Evolutionary conservation across 2,113 vertebrate species (phyloP).

Genomic region (Cebus imitator): DNA sequence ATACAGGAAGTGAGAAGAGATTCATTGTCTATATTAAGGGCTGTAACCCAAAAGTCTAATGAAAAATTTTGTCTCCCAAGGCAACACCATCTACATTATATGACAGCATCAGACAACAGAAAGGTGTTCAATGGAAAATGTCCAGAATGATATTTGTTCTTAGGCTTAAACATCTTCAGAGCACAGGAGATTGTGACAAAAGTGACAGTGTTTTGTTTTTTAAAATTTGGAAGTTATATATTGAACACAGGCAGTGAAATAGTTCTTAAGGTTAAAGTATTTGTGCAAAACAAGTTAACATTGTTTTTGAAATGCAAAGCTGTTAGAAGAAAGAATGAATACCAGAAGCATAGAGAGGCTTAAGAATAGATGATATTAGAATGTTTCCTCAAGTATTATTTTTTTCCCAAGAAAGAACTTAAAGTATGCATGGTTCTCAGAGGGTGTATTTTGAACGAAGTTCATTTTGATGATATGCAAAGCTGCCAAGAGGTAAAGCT

Average conservation of each 20-base stretch:
- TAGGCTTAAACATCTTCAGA: not conserved
- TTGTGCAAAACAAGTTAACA: constrained; percentile 17
- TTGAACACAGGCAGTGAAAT: not conserved
- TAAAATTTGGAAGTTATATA: not conserved
- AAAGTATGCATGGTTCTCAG: not conserved
- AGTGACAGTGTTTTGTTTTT: not conserved
- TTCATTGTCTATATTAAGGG: not conserved
- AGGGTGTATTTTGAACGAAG: not conserved
- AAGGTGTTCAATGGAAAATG: not conserved
- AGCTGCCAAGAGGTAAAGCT: not conserved
- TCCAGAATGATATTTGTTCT: not conserved
- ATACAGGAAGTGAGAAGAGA: not conserved
- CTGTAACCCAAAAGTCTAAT: not conserved
- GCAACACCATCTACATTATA: not conserved
- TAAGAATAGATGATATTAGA: not conserved
- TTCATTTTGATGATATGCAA: not conserved
- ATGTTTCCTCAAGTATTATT: not conserved
- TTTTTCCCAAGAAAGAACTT: not conserved
- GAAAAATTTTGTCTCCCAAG: not conserved
- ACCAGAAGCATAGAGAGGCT: not conserved
- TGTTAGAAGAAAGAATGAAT: not conserved
- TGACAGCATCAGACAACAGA: not conserved
- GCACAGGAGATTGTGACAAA: not conserved
- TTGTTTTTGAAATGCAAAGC: constrained; percentile 21
- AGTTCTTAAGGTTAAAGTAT: not conserved